phyloP scores from a whole-genome alignment of 2,797 vertebrate genomes.

The Tympanoctomys barrerae region DNA sequence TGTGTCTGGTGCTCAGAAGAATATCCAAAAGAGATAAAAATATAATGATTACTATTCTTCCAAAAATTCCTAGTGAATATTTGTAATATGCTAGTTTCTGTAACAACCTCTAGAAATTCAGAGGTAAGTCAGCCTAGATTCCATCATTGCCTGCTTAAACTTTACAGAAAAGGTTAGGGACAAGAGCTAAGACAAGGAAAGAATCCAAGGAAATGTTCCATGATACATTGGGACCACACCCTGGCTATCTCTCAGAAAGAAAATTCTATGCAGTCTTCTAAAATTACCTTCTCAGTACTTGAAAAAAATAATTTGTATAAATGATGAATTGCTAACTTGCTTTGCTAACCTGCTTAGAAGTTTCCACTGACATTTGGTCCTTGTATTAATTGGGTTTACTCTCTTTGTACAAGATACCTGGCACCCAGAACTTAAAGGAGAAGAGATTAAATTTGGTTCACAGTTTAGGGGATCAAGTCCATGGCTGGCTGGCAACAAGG shows the following conservation, averaged over 20 bases:
- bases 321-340: background rate
- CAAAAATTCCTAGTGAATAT: background rate
- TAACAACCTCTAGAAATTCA: background rate
- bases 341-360: background rate
- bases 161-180: background rate
- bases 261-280: background rate
- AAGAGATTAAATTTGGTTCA: too few relatives aligned
- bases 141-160: background rate
- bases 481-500: too few relatives aligned
- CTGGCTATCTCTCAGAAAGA: background rate
- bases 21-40: background rate
- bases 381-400: background rate
- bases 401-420: background rate
- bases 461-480: too few relatives aligned
- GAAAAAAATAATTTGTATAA: background rate
- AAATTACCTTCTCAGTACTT: background rate
- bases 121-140: background rate
- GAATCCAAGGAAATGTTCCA: background rate
- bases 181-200: background rate
- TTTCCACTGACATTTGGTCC: background rate
- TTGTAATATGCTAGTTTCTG: background rate
- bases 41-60: background rate
- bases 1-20: background rate
- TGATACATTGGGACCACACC: background rate
- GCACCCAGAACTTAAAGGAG: background rate